Evolutionary conservation across 2,888 invertebrate species (phyloP).

Genomic region (Andrena camellia): DNA sequence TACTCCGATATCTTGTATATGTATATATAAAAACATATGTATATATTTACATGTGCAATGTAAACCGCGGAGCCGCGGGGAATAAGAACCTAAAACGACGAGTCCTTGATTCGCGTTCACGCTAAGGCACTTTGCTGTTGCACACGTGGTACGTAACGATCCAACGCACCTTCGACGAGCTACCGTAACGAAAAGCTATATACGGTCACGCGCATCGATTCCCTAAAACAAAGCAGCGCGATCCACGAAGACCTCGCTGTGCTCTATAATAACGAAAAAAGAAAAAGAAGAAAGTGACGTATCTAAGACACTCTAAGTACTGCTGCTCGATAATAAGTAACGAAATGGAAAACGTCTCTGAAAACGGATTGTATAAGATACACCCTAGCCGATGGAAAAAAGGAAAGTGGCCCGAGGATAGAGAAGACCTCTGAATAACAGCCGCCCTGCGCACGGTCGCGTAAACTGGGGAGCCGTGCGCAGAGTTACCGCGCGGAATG

Average conservation of each 20-base stretch:
- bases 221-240: slow-evolving; percentile 22
- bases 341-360: slow-evolving; percentile 36
- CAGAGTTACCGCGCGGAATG: slow-evolving; percentile 62
- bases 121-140: slow-evolving; percentile 62
- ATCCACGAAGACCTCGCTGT: slow-evolving; percentile 15
- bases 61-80: slow-evolving; percentile 28
- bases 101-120: slow-evolving; percentile 29
- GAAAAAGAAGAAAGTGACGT: background rate
- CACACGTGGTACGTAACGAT: slow-evolving; percentile 14
- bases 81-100: background rate
- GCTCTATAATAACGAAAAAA: slow-evolving; percentile 27
- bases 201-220: slow-evolving; percentile 20
- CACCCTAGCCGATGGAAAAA: background rate
- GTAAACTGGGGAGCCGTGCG: slow-evolving; percentile 12
- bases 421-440: slow-evolving; percentile 22
- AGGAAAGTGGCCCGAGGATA: background rate
- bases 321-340: slow-evolving; percentile 59
- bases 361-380: slow-evolving; percentile 8
- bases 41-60: slow-evolving; percentile 55
- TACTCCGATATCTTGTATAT: slow-evolving; percentile 35
- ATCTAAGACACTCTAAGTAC: slow-evolving; percentile 65
- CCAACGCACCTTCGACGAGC: background rate
- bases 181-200: background rate
- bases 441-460: background rate
- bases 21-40: slow-evolving; percentile 39